phyloP scores from a whole-genome alignment of 2,888 invertebrate species.

The Chymomyza caudatula region DNA sequence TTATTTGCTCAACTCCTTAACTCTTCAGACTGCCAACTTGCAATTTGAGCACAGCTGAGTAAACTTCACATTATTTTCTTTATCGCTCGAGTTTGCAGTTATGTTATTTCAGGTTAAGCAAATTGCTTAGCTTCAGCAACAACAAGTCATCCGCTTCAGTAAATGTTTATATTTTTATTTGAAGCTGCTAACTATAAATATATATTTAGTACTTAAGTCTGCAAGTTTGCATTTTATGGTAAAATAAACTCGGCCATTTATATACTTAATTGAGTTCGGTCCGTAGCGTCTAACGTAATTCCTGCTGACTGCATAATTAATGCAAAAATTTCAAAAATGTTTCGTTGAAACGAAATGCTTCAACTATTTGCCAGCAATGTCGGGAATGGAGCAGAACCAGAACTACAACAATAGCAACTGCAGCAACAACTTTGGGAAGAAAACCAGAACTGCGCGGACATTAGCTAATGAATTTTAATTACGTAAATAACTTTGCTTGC shows the following conservation, averaged over 20 bases:
- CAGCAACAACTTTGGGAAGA: too few species aligned
- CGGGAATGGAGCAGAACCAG: neutral
- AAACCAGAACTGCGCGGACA: neutral
- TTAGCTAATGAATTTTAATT: slow-evolving; percentile 62
- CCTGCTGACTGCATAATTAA: neutral
- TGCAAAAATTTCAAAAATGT: neutral
- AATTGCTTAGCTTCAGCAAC: neutral
- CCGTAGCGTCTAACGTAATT: neutral
- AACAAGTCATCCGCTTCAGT: neutral
- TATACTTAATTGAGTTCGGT: neutral
- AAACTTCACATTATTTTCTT: neutral
- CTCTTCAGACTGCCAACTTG: neutral
- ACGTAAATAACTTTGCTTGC: slow-evolving; percentile 40
- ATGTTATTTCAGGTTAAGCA: neutral
- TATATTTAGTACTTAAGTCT: too few species aligned
- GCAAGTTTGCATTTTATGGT: too few species aligned
- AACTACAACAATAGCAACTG: neutral
- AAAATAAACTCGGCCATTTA: neutral
- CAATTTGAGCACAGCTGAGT: neutral
- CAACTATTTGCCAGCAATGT: slow-evolving; percentile 6
- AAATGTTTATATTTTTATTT: neutral
- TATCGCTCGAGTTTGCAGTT: neutral
- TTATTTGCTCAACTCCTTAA: neutral
- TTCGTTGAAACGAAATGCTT: neutral
- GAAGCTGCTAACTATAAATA: neutral